Evolutionary conservation across 2,888 invertebrate species (phyloP), one percentile per base, ranked within the genome.

Genomic region (Drosophila mayaguana): DNA sequence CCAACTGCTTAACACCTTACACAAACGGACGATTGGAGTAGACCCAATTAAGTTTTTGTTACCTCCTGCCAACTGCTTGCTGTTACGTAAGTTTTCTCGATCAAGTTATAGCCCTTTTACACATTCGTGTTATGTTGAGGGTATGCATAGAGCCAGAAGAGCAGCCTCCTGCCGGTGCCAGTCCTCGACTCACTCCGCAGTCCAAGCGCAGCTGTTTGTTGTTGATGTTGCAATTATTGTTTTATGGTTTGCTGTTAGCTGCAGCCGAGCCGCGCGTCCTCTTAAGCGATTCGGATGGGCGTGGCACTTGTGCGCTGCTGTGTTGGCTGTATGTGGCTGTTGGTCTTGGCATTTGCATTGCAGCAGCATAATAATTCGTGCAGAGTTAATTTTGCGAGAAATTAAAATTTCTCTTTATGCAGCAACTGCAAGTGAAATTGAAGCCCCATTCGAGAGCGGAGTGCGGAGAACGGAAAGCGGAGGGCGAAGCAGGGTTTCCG

Each of bases 181-280:
- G 36, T 48, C 56, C 22, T 20, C 2, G 16, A n/a, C 48, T n/a
- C 28, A 11, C 11, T n/a, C n/a, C 48, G 11, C 18, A 3, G 12
- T 16, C 34, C 36, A 14, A 32, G n/a, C 59, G 4, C 65, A 60
- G 66, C 60, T 72, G 69, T 55, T 65, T 71, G 72, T 81, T 77
- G 75, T 80, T 80, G 78, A 78, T 86, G 88, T 79, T 88, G 89
- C 85, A 82, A 85, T 81, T 89, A 85, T 90, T 82, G 80, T 83
- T 87, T 86, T 88, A 86, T 86, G 74, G 71, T 64, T 57, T 55
- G 73, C 69, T 67, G 67, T 79, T 74, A 63, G 76, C 60, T 69
- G 69, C 67, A 72, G 76, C 70, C 53, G 25, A 48, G 50, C 48
- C 59, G 18, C 28, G 56, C 56, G 60, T 66, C 62, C 72, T 72